Evolutionary conservation across 1,140 invertebrate species (phyloP), one percentile per base, ranked within the genome.

Genomic region (Vanessa atalanta): DNA sequence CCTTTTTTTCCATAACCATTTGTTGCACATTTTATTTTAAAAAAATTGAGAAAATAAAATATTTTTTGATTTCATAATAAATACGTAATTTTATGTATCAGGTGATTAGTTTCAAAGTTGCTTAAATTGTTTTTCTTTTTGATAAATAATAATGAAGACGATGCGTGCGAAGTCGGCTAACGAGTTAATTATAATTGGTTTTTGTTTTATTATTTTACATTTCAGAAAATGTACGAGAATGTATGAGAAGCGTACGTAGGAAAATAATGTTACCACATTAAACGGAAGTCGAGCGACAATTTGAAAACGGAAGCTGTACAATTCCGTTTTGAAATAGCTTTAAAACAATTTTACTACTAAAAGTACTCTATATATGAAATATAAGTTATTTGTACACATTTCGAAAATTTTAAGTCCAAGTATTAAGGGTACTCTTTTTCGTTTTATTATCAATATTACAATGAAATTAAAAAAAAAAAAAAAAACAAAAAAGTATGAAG

Each of bases 251-350:
- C 1, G 13, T 14, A 61, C 6, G 57, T n/a, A 57, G 20, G 53
- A 23, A 57, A 61, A 61, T 61, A 37, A 61, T 15, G 26, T 37
- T 37, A 37, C 26, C 57, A 37, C 57, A 61, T n/a, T 51, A 13
- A 61, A 37, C 51, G 37, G 65, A 60, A 55, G 37, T 57, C 50
- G 16, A 47, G 55, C 37, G 66, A 47, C 53, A 23, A 61, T 61
- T 61, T 69, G n/a, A 60, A 69, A 69, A 60, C 51, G 66, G 66
- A 69, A 69, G 66, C 66, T 11, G 31, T n/a, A 20, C 37, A 57
- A 26, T 60, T 69, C 66, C 66, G 66, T 43, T 69, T 51, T 60
- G 55, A 69, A 69, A 69, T 69, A 57, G 53, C 66, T 23, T 31
- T 50, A 23, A 69, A 57, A 69, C 26, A 37, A 61, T 37, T 20